phyloP scores from a whole-genome alignment of 1,140 invertebrate species.

The Venturia canescens region DNA sequence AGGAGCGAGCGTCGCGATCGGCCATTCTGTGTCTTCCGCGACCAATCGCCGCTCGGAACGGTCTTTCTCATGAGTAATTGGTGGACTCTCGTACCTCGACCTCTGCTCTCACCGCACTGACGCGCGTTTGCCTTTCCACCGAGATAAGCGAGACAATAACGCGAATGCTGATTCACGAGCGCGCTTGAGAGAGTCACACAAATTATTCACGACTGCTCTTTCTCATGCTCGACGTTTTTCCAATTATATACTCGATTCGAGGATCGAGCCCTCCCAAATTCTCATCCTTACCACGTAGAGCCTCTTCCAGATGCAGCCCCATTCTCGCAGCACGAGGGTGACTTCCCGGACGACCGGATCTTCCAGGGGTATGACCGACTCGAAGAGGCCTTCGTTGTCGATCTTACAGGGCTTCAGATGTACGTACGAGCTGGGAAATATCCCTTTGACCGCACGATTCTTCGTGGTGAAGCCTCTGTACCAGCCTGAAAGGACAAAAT shows the following conservation, averaged over 20 bases:
- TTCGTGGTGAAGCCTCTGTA: conserved; percentile 90
- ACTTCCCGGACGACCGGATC: conserved; percentile 94
- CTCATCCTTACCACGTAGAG: conserved; percentile 90
- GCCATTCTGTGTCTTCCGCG: too few species aligned
- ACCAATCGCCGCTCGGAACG: too few species aligned
- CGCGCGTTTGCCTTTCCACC: too few species aligned
- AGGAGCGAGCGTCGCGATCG: too few species aligned
- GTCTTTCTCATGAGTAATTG: too few species aligned
- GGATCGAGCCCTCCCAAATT: too few species aligned
- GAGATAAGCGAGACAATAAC: too few species aligned
- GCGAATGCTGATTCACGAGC: too few species aligned
- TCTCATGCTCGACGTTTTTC: not conserved
- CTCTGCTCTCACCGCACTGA: too few species aligned
- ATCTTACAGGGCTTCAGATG: conserved; percentile 87
- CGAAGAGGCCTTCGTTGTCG: conserved; percentile 84
- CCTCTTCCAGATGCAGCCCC: conserved; percentile 94
- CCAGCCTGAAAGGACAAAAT: conserved; percentile 82
- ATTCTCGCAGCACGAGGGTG: conserved; percentile 94
- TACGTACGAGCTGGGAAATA: conserved; percentile 89
- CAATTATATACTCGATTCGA: too few species aligned
- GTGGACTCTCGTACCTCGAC: too few species aligned
- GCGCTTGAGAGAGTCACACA: conserved; percentile 3
- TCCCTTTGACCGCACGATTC: conserved; percentile 89
- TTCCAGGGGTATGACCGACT: conserved; percentile 85
- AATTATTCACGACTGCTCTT: not conserved